Evolutionary conservation across 2,113 vertebrate species (phyloP).

Genomic region (Nycticorax nycticorax): DNA sequence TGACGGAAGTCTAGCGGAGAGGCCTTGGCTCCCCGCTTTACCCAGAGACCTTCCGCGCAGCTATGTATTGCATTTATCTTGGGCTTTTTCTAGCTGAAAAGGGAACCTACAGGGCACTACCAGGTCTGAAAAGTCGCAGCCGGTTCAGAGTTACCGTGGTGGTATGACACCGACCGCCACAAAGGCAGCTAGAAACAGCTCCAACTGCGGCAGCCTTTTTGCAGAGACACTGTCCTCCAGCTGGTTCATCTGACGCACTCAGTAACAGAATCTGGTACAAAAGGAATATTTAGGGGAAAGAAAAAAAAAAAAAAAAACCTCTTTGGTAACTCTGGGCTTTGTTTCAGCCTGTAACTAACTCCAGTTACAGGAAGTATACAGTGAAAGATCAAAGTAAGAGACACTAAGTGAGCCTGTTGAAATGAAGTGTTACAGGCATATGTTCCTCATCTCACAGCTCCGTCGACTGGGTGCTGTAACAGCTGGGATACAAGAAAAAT

Average conservation of each 20-base stretch:
- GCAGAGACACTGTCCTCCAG: not conserved
- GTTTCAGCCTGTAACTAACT: slow-evolving; percentile 64
- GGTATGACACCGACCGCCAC: rapidly evolving
- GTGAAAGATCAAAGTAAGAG: slow-evolving; percentile 68
- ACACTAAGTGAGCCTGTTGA: slow-evolving; percentile 61
- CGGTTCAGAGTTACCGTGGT: rapidly evolving
- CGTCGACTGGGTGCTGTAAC: slow-evolving; percentile 55
- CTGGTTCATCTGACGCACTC: not conserved
- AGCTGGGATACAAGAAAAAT: slow-evolving; percentile 64
- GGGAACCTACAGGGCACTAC: not conserved
- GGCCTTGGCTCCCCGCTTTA: not conserved
- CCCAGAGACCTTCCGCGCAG: not conserved
- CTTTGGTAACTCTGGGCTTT: slow-evolving; percentile 54
- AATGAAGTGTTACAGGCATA: slow-evolving; percentile 72
- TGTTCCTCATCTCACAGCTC: slow-evolving; percentile 68
- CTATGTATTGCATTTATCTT: not conserved
- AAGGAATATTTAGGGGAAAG: not conserved
- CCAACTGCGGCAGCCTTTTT: not conserved
- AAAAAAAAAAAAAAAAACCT: not conserved
- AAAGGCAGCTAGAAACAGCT: not conserved
- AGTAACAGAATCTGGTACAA: slow-evolving; percentile 37
- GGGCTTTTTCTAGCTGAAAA: not conserved
- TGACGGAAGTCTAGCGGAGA: not conserved
- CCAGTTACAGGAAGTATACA: slow-evolving; percentile 63
- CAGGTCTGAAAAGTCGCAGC: not conserved